phyloP scores from a whole-genome alignment of 2,113 vertebrate genomes.

The Daubentonia madagascariensis region DNA sequence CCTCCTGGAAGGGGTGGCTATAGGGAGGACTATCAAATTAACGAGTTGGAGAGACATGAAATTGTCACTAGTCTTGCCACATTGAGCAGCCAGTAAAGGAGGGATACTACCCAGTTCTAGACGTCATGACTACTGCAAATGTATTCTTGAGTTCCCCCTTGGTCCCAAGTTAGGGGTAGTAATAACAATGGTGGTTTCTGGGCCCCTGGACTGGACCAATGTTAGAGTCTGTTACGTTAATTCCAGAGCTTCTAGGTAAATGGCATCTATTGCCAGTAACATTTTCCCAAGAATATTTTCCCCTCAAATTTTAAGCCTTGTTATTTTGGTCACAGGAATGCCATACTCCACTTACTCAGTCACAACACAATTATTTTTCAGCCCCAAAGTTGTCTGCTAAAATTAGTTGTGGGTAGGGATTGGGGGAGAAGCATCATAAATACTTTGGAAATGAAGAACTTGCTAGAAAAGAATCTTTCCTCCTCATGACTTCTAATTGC shows the following conservation, averaged over 20 bases:
- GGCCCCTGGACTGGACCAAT: background rate
- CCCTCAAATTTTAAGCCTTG: constrained; percentile 2
- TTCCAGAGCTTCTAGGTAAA: background rate
- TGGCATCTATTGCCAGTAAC: background rate
- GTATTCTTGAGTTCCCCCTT: background rate
- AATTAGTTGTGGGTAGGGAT: background rate
- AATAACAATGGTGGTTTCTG: background rate
- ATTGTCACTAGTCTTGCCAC: background rate
- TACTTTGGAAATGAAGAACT: background rate
- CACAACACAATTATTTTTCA: background rate
- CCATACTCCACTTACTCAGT: background rate
- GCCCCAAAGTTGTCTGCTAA: background rate
- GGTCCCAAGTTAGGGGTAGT: background rate
- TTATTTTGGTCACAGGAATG: constrained; percentile 45
- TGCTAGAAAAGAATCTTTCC: constrained; percentile 3
- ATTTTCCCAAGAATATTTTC: background rate
- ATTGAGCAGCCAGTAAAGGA: background rate
- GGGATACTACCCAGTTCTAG: background rate
- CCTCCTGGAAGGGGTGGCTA: background rate
- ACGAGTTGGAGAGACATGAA: background rate
- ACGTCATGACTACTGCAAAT: background rate
- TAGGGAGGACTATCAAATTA: background rate
- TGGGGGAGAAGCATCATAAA: background rate
- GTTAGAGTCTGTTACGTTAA: background rate
- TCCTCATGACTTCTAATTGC: background rate